Evolutionary conservation across 1,140 invertebrate species (phyloP).

Genomic region (Dreissena polymorpha): DNA sequence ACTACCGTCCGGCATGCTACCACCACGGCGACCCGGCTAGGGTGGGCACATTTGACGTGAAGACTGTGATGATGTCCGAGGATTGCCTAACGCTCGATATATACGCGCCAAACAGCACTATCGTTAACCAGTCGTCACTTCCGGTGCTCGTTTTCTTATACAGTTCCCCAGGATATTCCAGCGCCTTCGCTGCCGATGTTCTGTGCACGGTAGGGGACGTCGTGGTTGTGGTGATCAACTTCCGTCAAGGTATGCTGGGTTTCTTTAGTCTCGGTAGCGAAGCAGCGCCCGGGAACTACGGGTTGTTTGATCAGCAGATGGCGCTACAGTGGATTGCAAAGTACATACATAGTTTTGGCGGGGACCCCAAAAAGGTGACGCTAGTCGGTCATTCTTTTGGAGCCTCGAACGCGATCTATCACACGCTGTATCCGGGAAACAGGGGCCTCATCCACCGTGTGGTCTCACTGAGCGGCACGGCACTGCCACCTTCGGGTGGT

Average conservation of each 20-base stretch:
- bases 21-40: neutral
- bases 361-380: constrained; percentile 19
- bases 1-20: constrained; percentile 22
- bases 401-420: constrained; percentile 30
- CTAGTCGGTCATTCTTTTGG: constrained; percentile 33
- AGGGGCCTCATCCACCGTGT: constrained; percentile 11
- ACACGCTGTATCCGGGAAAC: constrained; percentile 35
- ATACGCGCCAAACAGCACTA: constrained; percentile 11
- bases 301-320: constrained; percentile 46
- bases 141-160: constrained; percentile 34
- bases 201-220: constrained; percentile 24
- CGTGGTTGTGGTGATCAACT: constrained; percentile 78
- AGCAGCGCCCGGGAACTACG: constrained; percentile 28
- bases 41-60: neutral
- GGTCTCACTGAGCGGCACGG: constrained; percentile 33
- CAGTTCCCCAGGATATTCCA: constrained; percentile 10
- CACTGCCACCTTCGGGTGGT: neutral
- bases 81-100: constrained; percentile 46
- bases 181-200: constrained; percentile 23
- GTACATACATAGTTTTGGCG: constrained; percentile 31
- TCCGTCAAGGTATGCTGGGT: constrained; percentile 91
- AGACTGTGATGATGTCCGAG: constrained; percentile 10
- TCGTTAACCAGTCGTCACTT: neutral
- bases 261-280: constrained; percentile 83
- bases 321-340: constrained; percentile 47